phyloP scores from a whole-genome alignment of 2,888 invertebrate species.

The Dexiosoma caninum region DNA sequence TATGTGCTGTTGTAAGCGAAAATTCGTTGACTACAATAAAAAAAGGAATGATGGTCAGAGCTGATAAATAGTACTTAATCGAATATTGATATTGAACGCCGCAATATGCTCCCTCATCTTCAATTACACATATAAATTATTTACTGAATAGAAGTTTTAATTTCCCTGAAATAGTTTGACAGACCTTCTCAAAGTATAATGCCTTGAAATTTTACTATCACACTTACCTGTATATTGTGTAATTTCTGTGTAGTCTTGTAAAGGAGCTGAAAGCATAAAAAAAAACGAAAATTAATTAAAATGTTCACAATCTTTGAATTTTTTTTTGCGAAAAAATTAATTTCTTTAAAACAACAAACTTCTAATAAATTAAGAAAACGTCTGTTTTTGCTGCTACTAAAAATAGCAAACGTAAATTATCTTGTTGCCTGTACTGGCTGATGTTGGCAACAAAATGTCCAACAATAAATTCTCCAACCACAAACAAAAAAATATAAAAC shows the following conservation, averaged over 20 bases:
- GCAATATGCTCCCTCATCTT: too few relatives aligned
- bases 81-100: too few relatives aligned
- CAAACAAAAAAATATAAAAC: background rate
- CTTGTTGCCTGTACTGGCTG: conserved; percentile 15
- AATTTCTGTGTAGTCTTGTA: conserved; percentile 81
- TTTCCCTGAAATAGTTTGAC: too few relatives aligned
- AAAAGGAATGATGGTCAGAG: too few relatives aligned
- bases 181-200: too few relatives aligned
- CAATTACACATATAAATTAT: too few relatives aligned
- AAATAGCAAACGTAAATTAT: conserved; percentile 52
- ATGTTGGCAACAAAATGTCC: conserved; percentile 37
- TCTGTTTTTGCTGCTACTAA: conserved; percentile 46
- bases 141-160: too few relatives aligned
- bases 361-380: conserved; percentile 46
- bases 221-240: conserved; percentile 82
- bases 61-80: too few relatives aligned
- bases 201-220: background rate
- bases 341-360: conserved; percentile 13
- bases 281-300: conserved; percentile 63
- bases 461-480: conserved; percentile 37
- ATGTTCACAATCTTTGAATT: background rate
- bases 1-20: too few relatives aligned
- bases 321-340: background rate
- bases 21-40: too few relatives aligned
- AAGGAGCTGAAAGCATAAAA: conserved; percentile 82